phyloP scores from a whole-genome alignment of 1,140 invertebrate genomes.

The Limonius californicus region DNA sequence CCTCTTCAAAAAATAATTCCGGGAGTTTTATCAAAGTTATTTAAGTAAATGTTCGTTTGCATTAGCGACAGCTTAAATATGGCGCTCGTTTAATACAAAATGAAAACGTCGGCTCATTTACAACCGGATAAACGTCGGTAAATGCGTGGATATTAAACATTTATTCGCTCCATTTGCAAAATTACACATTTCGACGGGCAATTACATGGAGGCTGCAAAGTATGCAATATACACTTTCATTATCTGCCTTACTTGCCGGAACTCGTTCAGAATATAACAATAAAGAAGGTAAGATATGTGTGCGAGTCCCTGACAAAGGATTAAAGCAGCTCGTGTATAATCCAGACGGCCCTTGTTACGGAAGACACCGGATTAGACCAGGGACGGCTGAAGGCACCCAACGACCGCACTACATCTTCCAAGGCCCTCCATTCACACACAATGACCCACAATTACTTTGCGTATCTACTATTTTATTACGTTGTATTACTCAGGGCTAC shows the following conservation, averaged over 20 bases:
- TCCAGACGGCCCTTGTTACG: conserved; percentile 1
- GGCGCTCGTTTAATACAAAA: conserved; percentile 6
- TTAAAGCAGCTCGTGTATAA: conserved; percentile 7
- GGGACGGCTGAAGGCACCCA: neutral
- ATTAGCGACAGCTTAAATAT: conserved; percentile 8
- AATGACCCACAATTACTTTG: no score
- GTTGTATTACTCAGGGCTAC: no score
- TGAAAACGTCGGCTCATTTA: conserved; percentile 24
- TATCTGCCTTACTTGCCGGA: conserved; percentile 15
- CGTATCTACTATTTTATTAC: no score
- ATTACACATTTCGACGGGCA: conserved; percentile 30
- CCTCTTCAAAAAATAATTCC: conserved; percentile 4
- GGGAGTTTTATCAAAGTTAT: conserved; percentile 1
- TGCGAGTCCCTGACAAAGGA: conserved; percentile 20
- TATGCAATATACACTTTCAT: conserved; percentile 25
- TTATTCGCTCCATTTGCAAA: conserved; percentile 29
- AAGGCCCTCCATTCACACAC: no score
- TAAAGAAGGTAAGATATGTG: conserved; percentile 26
- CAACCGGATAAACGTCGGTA: conserved; percentile 19
- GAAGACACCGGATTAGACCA: neutral
- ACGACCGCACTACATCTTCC: neutral
- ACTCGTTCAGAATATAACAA: conserved; percentile 23
- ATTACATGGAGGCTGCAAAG: conserved; percentile 25
- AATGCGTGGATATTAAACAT: conserved; percentile 27
- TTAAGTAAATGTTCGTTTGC: conserved; percentile 1